Conservation (phyloP, 2,113 vertebrate genomes). For the Silurus asotus region DNA sequence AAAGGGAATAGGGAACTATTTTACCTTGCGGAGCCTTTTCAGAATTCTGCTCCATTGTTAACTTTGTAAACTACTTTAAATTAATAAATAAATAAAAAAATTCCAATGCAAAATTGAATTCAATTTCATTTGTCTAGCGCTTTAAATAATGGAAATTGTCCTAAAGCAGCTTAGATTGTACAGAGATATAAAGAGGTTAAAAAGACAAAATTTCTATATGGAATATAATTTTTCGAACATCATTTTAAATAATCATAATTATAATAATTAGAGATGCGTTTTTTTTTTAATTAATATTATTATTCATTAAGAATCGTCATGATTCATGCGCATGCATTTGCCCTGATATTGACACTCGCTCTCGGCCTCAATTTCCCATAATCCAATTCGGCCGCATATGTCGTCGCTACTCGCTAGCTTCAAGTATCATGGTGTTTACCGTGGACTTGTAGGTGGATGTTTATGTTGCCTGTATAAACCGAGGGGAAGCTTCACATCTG, state of each 20-base stretch:
- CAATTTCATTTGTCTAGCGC: too few relatives aligned
- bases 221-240: too few relatives aligned
- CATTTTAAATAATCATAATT: not conserved
- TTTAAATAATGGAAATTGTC: too few relatives aligned
- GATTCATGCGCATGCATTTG: not conserved
- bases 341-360: not conserved
- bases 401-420: not conserved
- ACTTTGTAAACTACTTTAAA: too few relatives aligned
- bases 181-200: too few relatives aligned
- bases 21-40: not conserved
- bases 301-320: not conserved
- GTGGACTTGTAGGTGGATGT: not conserved
- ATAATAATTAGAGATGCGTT: not conserved
- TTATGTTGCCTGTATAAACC: not conserved
- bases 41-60: not conserved
- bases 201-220: not conserved
- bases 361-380: not conserved
- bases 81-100: too few relatives aligned
- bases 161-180: too few relatives aligned
- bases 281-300: too few relatives aligned
- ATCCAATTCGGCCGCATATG: not conserved
- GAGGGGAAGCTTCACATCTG: rapidly evolving
- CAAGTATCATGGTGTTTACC: not conserved
- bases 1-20: not conserved
- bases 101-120: too few relatives aligned